Conservation (phyloP, 2,888 invertebrate species). For the Drosophila putrida region DNA sequence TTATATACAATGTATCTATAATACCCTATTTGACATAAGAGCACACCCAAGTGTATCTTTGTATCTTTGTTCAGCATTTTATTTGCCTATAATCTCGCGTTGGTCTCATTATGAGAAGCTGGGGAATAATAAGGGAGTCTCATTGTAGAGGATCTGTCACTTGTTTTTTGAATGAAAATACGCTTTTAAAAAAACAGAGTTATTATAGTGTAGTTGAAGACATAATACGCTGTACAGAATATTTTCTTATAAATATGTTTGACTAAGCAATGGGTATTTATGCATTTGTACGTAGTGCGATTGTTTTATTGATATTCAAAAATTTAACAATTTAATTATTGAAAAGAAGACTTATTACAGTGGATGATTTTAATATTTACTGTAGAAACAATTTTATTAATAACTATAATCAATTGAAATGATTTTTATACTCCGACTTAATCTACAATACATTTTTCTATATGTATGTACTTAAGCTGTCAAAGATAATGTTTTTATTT, state of each 20-base stretch:
- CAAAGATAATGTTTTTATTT: constrained; percentile 1
- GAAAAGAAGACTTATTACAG: too few species aligned
- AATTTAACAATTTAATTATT: too few species aligned
- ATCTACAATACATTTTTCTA: not conserved
- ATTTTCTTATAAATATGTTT: not conserved
- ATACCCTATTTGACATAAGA: not conserved
- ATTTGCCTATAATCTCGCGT: constrained; percentile 48
- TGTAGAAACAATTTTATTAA: not conserved
- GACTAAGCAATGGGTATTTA: not conserved
- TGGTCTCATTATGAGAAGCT: constrained; percentile 49
- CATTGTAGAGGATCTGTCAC: constrained; percentile 14
- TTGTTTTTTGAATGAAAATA: constrained; percentile 35
- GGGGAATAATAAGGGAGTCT: not conserved
- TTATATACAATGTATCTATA: not conserved
- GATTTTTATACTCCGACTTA: not conserved
- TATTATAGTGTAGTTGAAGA: not conserved
- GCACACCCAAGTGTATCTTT: constrained; percentile 8
- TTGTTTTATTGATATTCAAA: too few species aligned
- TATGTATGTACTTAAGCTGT: not conserved
- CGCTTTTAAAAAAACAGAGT: not conserved
- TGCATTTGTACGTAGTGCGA: not conserved
- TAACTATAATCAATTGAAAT: not conserved
- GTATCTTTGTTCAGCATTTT: constrained; percentile 29
- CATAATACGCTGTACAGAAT: not conserved
- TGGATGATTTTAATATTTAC: not conserved